Conservation (phyloP, 2,888 invertebrate genomes). For the Lysandra coridon region DNA sequence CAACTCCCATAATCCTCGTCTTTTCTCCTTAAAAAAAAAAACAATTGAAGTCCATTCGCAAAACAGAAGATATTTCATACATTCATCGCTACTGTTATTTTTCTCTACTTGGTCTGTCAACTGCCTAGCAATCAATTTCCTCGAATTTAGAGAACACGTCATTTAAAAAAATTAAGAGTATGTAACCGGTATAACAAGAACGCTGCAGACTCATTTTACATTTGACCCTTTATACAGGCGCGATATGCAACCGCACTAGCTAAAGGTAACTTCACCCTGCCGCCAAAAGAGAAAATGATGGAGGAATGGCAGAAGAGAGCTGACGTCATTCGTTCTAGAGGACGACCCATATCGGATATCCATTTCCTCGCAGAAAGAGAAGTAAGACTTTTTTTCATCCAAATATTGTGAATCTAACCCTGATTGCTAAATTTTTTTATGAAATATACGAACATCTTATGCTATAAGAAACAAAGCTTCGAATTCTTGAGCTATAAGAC, state of each 20-base stretch:
- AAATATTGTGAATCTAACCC: neutral
- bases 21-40: too few relatives aligned
- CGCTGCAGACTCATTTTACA: neutral
- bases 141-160: too few relatives aligned
- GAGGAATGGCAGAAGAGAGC: conserved; percentile 60
- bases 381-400: conserved; percentile 45
- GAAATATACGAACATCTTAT: neutral
- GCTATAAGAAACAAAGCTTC: too few relatives aligned
- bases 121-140: too few relatives aligned
- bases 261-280: conserved; percentile 66
- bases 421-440: neutral
- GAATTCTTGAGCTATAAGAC: too few relatives aligned
- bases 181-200: neutral
- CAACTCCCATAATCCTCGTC: too few relatives aligned
- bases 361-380: conserved; percentile 66
- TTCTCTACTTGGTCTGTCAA: too few relatives aligned
- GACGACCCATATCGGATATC: conserved; percentile 56
- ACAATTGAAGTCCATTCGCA: too few relatives aligned
- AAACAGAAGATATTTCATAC: too few relatives aligned
- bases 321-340: conserved; percentile 52
- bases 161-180: neutral
- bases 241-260: conserved; percentile 64
- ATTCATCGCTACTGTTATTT: too few relatives aligned
- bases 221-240: conserved; percentile 51
- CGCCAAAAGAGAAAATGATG: conserved; percentile 64